Conservation (phyloP, 2,113 vertebrate genomes). For the Reinhardtius hippoglossoides region DNA sequence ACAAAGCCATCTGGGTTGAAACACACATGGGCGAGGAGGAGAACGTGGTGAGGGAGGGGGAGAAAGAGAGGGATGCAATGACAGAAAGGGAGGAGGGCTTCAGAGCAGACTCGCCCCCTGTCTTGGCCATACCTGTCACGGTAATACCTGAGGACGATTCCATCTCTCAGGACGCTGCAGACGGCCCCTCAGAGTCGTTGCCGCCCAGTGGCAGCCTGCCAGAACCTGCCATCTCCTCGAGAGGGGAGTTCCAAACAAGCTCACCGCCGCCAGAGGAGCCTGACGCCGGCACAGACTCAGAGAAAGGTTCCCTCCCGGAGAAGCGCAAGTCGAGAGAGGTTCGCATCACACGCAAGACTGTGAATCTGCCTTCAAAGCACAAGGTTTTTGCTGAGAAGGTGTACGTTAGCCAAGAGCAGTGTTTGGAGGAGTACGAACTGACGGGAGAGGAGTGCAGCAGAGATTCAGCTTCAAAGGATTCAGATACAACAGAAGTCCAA, state of each 20-base stretch:
- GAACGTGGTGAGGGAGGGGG: slow-evolving; percentile 53
- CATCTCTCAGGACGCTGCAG: background rate
- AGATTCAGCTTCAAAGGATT: slow-evolving; percentile 29
- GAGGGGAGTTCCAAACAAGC: slow-evolving; percentile 48
- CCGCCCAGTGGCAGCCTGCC: slow-evolving; percentile 50
- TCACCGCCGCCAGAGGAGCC: slow-evolving; percentile 26
- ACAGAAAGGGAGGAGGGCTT: slow-evolving; percentile 59
- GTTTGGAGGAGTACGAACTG: slow-evolving; percentile 42
- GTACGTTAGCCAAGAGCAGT: slow-evolving; percentile 41
- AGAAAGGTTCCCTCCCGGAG: slow-evolving; percentile 34
- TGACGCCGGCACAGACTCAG: slow-evolving; percentile 10
- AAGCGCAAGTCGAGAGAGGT: slow-evolving; percentile 24
- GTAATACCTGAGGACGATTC: slow-evolving; percentile 70
- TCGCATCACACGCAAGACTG: slow-evolving; percentile 70
- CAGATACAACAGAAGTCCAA: slow-evolving; percentile 49
- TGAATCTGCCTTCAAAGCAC: slow-evolving; percentile 72
- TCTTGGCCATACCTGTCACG: slow-evolving; percentile 66
- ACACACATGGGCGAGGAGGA: slow-evolving; percentile 77
- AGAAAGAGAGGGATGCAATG: slow-evolving; percentile 37
- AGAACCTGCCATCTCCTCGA: slow-evolving; percentile 29
- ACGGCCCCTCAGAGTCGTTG: background rate
- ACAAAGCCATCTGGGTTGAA: slow-evolving; percentile 82
- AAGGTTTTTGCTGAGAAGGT: slow-evolving; percentile 68
- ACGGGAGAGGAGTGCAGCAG: slow-evolving; percentile 15
- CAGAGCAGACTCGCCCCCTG: slow-evolving; percentile 67